Conservation (phyloP, 2,888 invertebrate genomes). For the Dolichomitus sp. region DNA sequence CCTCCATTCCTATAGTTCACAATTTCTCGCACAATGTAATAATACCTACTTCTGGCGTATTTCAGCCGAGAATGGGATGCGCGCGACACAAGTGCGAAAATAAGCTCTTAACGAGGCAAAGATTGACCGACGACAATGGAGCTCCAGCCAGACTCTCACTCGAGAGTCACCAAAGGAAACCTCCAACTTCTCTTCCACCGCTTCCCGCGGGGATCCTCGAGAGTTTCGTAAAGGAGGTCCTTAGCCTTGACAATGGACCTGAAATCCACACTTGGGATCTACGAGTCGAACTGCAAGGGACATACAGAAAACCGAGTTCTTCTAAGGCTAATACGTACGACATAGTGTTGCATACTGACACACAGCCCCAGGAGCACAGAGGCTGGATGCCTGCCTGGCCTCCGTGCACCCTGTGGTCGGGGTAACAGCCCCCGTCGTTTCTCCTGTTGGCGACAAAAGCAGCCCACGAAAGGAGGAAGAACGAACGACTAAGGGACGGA, state of each 20-base stretch:
- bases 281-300: constrained; percentile 3
- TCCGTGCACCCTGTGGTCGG: constrained; percentile 23
- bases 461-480: constrained; percentile 56
- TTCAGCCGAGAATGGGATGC: constrained; percentile 12
- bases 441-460: constrained; percentile 68
- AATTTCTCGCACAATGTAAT: constrained; percentile 31
- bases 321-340: not conserved
- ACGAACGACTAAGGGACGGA: constrained; percentile 33
- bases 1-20: not conserved
- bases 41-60: not conserved
- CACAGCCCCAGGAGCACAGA: constrained; percentile 22
- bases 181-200: constrained; percentile 10
- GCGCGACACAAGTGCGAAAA: constrained; percentile 82
- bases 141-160: not conserved
- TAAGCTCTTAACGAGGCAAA: constrained; percentile 85
- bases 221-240: constrained; percentile 77
- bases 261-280: constrained; percentile 82
- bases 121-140: constrained; percentile 84
- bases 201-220: constrained; percentile 76
- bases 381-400: constrained; percentile 30
- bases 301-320: not conserved
- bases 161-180: constrained; percentile 4
- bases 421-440: constrained; percentile 44
- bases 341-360: constrained; percentile 2
- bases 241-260: constrained; percentile 78